Evolutionary conservation across 2,113 vertebrate genomes (phyloP), one percentile per base, ranked within the genome.

Genomic region (Ovibos moschatus): DNA sequence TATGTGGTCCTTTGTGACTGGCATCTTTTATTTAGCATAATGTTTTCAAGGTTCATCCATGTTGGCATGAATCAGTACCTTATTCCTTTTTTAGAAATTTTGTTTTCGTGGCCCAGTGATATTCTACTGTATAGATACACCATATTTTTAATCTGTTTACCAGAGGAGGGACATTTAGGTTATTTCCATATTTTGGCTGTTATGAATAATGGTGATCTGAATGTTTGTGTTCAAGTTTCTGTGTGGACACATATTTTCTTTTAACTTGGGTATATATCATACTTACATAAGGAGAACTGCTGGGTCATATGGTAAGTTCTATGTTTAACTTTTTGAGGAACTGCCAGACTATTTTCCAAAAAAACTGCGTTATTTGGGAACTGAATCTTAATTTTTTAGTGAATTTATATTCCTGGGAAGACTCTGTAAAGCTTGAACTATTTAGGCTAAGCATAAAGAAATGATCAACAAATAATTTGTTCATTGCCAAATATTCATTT

Each of bases 291-390:
- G 25, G 27, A 60, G 25, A 88, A 88, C 64, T 95, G 4, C 45
- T 86, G 13, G 83, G 30, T 40, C 53, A 55, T 74, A 76, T 74
- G 28, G 40, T 45, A 57, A 57, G 13, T 60, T 92, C 17, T 88
- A 3, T 90, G 15, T 53, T 88, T 89, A 91, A 89, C 30, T 43
- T 86, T 79, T 91, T 64, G 64, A 93, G 82, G 15, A 94, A 82
- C 36, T 92, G n/a, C 60, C 23, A 62, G 62, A 87, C 64, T 71
- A 1, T 91, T 97, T 94, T 89, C 43, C 23, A 94, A 90, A 92
- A 76, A 79, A 60, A 25, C 17, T 87, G 2, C 7, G 74, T 89
- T 36, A 87, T 53, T 81, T 99, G 82, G 93, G 98, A 97, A 62
- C 19, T 97, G 33, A 96, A 55, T 86, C 74, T 95, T 86, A 50